Base-by-base conservation (phyloP, 2,113 vertebrate species). In the Dendrocopos noguchii region DNA sequence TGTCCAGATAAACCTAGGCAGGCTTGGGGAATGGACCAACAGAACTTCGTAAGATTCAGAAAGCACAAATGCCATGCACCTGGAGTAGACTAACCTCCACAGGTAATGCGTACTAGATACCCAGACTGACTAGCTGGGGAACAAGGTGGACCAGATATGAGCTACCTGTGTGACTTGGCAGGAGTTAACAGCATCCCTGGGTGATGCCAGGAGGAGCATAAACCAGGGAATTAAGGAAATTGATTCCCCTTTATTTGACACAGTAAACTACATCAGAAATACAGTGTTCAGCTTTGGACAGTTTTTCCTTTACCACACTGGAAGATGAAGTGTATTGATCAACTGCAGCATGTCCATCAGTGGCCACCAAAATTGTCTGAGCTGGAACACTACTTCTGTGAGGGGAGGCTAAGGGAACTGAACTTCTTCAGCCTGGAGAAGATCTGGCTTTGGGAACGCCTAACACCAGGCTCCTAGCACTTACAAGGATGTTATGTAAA, bases 121-220 rank as follows among this genome's bases (percentile, higher is more conserved):
- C 29, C 29, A 25, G 28, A 15, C 17, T n/a, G 39, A 25, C 39
- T 60, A 60, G 4, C 76, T 33, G 56, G 52, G 59, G 39, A 33
- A 17, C 0, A 0, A 4, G 5, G 34, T 18, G 18, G 34, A 34
- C 21, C 85, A 66, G 17, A 16, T 0, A 1, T 4, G 21, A 71
- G 25, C 68, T 17, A 3, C 31, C 33, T 31, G 36, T 7, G 7
- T 19, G 12, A 24, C 52, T 44, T 70, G 68, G 56, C 17, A n/a
- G 46, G 9, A 74, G 18, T n/a, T 73, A 14, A 27, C 60, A 33
- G 77, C 60, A 20, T 25, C 28, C 25, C 19, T 0, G 0, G 20
- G 7, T 70, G 50, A 8, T 53, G 57, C 1, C 39, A 57, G 34
- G 12, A 88, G 74, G 56, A 82, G 7, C 1, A 1, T 50, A 63